Evolutionary conservation across 2,113 vertebrate species (phyloP).

Genomic region (Lamprotornis superbus): DNA sequence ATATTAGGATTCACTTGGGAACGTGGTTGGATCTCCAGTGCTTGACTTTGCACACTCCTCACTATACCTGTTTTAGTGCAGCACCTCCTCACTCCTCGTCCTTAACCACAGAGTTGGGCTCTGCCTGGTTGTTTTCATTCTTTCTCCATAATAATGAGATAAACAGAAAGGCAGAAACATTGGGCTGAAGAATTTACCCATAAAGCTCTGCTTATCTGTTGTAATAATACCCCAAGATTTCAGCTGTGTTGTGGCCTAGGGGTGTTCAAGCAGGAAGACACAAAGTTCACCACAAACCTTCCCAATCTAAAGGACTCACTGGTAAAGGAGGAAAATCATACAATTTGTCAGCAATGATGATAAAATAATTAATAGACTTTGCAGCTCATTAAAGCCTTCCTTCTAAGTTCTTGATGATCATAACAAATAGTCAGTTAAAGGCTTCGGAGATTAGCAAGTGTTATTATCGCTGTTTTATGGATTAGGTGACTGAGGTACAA

Average conservation of each 20-base stretch:
- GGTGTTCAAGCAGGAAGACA: neutral
- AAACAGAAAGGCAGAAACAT: neutral
- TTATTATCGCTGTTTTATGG: neutral
- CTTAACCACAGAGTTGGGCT: neutral
- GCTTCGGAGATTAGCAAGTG: neutral
- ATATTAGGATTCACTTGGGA: neutral
- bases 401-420: neutral
- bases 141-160: neutral
- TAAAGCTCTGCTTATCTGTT: neutral
- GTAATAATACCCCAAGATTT: neutral
- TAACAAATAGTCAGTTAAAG: constrained; percentile 47
- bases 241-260: neutral
- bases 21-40: neutral
- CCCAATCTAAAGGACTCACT: neutral
- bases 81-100: neutral
- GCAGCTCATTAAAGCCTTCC: neutral
- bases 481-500: neutral
- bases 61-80: neutral
- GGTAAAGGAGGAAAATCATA: neutral
- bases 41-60: neutral
- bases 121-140: neutral
- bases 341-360: neutral
- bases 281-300: fast-evolving
- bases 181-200: neutral
- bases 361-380: constrained; percentile 15